Evolutionary conservation across 2,888 invertebrate genomes (phyloP).

Genomic region (Campoletis raptor): DNA sequence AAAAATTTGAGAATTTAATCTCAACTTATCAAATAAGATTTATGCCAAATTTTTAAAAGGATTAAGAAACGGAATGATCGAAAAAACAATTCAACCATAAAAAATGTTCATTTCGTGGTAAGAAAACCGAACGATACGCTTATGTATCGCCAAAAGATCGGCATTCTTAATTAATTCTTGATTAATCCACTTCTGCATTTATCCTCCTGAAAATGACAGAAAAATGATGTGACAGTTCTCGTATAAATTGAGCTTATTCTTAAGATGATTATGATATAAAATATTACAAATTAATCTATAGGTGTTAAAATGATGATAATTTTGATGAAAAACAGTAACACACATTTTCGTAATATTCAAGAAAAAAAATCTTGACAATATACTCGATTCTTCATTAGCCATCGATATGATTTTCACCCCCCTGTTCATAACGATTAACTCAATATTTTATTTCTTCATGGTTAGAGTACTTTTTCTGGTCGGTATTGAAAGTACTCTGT

Average conservation of each 20-base stretch:
- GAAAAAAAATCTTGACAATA: background rate
- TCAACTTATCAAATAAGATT: too few species aligned
- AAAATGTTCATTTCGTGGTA: too few species aligned
- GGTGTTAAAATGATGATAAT: background rate
- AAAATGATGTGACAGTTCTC: background rate
- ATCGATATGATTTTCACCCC: background rate
- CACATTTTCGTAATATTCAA: background rate
- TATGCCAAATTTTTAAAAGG: too few species aligned
- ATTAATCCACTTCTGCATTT: background rate
- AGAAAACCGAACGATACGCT: too few species aligned
- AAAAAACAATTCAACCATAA: too few species aligned
- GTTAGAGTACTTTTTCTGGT: background rate
- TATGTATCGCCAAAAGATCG: too few species aligned
- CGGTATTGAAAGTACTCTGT: conserved; percentile 16
- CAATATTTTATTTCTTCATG: background rate
- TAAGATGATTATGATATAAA: background rate
- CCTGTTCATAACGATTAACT: background rate
- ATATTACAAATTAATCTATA: background rate
- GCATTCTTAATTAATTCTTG: background rate
- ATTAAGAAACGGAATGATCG: too few species aligned
- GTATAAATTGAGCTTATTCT: background rate
- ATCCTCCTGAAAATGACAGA: background rate
- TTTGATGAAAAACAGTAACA: background rate
- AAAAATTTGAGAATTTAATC: too few species aligned
- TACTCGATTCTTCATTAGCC: background rate